phyloP scores from a whole-genome alignment of 1,140 invertebrate species.

The Pseudomyrmex flavicornis region DNA sequence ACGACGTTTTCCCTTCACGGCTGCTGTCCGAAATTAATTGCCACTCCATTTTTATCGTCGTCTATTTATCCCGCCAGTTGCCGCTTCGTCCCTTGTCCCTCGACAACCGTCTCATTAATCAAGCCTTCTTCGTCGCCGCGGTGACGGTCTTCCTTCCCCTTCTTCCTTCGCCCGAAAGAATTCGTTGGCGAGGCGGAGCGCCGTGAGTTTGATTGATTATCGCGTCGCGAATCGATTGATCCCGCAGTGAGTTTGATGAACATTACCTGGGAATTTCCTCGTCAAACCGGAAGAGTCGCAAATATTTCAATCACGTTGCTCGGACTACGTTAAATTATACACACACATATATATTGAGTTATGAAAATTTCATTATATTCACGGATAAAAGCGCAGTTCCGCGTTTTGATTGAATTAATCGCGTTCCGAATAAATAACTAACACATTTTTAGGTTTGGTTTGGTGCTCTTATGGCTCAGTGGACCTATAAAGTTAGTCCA shows the following conservation, averaged over 20 bases:
- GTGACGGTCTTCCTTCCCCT: conserved; percentile 57
- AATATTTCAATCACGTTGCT: conserved; percentile 36
- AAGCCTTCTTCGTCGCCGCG: conserved; percentile 72
- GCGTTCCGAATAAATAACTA: conserved; percentile 48
- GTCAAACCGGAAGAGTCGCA: conserved; percentile 24
- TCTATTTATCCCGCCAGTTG: conserved; percentile 78
- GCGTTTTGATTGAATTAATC: conserved; percentile 30
- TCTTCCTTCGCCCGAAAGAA: conserved; percentile 59
- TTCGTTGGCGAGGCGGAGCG: conserved; percentile 53
- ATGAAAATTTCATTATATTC: conserved; percentile 41
- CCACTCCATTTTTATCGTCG: conserved; percentile 79
- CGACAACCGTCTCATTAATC: conserved; percentile 78
- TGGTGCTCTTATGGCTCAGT: no score
- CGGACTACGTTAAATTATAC: conserved; percentile 29
- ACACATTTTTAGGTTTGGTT: conserved; percentile 43
- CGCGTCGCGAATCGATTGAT: conserved; percentile 65
- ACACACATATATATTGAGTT: conserved; percentile 27
- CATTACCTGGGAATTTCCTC: conserved; percentile 31
- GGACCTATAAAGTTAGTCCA: no score
- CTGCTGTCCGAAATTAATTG: conserved; percentile 78
- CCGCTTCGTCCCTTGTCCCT: conserved; percentile 73
- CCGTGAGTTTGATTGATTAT: conserved; percentile 71
- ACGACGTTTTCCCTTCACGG: conserved; percentile 67
- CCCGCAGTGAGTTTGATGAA: conserved; percentile 51
- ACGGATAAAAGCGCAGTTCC: conserved; percentile 5